These are phyloP conservation scores for Salmo trutta DNA, from an alignment of 2,797 vertebrate species.

Conservation along the genomic window DNA sequence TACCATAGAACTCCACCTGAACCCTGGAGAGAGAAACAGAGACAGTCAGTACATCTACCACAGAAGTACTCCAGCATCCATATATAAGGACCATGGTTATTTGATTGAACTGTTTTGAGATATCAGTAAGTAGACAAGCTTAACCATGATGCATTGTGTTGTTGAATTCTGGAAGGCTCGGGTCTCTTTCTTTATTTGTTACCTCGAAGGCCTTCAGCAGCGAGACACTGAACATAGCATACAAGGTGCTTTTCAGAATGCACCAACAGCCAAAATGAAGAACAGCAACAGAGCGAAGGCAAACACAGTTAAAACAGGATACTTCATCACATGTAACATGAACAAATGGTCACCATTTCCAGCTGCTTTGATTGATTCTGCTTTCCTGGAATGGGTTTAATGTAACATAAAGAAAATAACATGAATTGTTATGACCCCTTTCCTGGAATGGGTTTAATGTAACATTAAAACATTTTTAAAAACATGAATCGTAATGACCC, in stretches of 20 bases:
- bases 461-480: neutral
- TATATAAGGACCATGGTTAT: neutral
- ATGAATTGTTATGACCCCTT: too few species aligned
- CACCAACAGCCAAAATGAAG: neutral
- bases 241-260: neutral
- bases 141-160: neutral
- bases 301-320: neutral
- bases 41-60: neutral
- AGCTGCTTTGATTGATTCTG: neutral
- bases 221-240: neutral
- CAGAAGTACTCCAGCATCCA: too few species aligned
- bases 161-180: too few species aligned
- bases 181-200: neutral
- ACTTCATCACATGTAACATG: neutral
- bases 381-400: neutral
- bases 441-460: neutral
- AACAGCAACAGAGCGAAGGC: neutral
- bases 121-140: neutral
- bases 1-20: conserved; percentile 62
- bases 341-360: neutral
- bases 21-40: conserved; percentile 66
- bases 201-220: too few species aligned
- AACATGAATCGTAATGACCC: neutral
- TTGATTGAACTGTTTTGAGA: neutral
- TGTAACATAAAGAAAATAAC: too few species aligned